Conservation (phyloP, 2,113 vertebrate species). For the Saccopteryx leptura region DNA sequence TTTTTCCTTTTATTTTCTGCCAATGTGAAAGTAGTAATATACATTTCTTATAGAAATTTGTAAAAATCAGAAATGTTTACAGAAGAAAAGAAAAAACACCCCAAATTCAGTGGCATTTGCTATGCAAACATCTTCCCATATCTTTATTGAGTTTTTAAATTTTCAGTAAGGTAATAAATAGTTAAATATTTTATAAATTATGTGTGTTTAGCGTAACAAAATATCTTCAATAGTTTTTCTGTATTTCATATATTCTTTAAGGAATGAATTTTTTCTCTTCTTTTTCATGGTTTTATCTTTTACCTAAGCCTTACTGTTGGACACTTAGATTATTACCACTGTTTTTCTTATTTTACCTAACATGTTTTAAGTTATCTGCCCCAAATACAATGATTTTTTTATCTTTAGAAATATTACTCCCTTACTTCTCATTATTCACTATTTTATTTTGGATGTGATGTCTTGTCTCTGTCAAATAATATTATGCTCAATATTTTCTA, state of each 20-base stretch:
- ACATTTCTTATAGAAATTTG: not conserved
- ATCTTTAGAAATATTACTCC: not conserved
- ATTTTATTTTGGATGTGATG: not conserved
- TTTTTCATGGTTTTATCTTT: not conserved
- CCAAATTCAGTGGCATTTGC: not conserved
- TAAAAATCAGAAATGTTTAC: slow-evolving; percentile 4
- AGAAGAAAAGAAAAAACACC: not conserved
- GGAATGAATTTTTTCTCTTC: not conserved
- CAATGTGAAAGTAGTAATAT: not conserved
- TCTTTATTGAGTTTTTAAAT: not conserved
- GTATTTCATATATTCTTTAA: not conserved
- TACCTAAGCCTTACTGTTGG: not conserved
- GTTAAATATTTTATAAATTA: not conserved
- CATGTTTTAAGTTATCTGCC: not conserved
- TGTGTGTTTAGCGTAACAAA: not conserved
- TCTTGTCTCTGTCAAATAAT: not conserved
- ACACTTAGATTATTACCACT: not conserved
- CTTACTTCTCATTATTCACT: not conserved
- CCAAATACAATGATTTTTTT: not conserved
- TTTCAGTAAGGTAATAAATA: not conserved
- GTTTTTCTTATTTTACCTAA: not conserved
- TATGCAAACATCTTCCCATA: not conserved
- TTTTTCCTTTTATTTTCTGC: not conserved
- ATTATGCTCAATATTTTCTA: not conserved
- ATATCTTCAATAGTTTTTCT: not conserved